Percentiles rank a stretch among this genome's conserved stretches.
Evolutionary conservation across 2,888 invertebrate species (phyloP).

Genomic region (Anticlea derivata): DNA sequence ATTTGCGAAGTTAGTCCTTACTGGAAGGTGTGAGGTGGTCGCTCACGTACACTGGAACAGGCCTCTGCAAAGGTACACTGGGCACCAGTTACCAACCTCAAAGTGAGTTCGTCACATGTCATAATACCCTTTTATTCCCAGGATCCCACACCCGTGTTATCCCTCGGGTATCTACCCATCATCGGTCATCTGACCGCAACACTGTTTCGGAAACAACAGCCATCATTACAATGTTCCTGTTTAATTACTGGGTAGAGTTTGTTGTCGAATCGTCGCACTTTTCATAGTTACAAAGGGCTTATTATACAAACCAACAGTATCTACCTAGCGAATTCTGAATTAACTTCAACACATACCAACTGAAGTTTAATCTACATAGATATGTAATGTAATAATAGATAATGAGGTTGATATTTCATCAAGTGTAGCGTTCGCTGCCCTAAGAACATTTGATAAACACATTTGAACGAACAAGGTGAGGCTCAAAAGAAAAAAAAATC

Average conservation of each 20-base stretch:
- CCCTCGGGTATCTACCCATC: slow-evolving; percentile 12
- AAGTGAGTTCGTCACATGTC: neutral
- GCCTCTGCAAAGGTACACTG: too few relatives aligned
- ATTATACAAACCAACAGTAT: slow-evolving; percentile 9
- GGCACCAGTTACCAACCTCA: too few relatives aligned
- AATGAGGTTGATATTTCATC: too few relatives aligned
- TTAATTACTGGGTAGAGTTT: slow-evolving; percentile 17
- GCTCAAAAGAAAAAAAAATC: too few relatives aligned
- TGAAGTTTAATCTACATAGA: neutral
- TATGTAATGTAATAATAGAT: too few relatives aligned
- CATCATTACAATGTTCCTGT: slow-evolving; percentile 37
- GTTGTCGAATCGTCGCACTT: slow-evolving; percentile 13
- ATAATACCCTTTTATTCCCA: slow-evolving; percentile 4
- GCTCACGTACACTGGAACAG: too few relatives aligned
- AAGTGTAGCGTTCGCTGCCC: too few relatives aligned
- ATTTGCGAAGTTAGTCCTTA: too few relatives aligned
- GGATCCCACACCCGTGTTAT: neutral
- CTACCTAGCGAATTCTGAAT: slow-evolving; percentile 5
- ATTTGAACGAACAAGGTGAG: too few relatives aligned
- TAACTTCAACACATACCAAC: neutral
- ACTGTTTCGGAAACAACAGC: slow-evolving; percentile 36
- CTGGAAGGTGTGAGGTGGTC: too few relatives aligned
- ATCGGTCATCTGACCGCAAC: slow-evolving; percentile 20
- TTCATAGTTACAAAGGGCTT: slow-evolving; percentile 17
- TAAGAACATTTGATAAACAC: too few relatives aligned